Evolutionary conservation across 1,140 invertebrate species (phyloP).

Genomic region (Drusus annulatus): DNA sequence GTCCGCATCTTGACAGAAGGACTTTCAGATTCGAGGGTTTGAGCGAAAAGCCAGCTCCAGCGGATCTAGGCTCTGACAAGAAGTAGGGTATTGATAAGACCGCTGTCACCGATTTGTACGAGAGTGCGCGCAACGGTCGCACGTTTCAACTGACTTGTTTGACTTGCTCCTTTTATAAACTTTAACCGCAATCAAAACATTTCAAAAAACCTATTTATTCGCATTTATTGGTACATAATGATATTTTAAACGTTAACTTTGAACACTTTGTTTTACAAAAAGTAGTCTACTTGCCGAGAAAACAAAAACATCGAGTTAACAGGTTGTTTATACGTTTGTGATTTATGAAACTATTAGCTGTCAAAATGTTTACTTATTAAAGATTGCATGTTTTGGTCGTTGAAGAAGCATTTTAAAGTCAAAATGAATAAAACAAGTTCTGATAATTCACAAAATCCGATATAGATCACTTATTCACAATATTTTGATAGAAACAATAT

Average conservation of each 20-base stretch:
- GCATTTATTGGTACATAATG: neutral
- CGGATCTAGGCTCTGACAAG: constrained; percentile 17
- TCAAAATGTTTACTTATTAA: constrained; percentile 47
- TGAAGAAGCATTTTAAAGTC: neutral
- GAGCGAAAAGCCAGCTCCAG: neutral
- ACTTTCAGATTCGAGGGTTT: neutral
- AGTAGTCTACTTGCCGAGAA: neutral
- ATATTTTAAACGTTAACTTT: constrained; percentile 8
- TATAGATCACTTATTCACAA: constrained; percentile 23
- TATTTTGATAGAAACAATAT: constrained; percentile 21
- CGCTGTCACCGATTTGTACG: constrained; percentile 38
- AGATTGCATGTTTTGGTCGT: constrained; percentile 15
- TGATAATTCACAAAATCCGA: neutral
- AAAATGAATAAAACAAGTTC: constrained; percentile 3
- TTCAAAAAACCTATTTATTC: constrained; percentile 5
- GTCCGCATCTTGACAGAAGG: constrained; percentile 24
- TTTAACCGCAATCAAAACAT: constrained; percentile 25
- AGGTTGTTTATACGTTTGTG: constrained; percentile 53
- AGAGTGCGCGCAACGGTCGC: constrained; percentile 45
- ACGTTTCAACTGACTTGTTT: constrained; percentile 41
- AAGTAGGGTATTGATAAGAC: constrained; percentile 38
- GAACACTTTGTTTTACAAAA: neutral
- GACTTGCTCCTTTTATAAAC: constrained; percentile 16
- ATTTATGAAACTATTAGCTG: constrained; percentile 53
- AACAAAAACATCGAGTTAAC: constrained; percentile 51